Base-by-base conservation (phyloP, 2,888 invertebrate species). In the Malachius bipustulatus region DNA sequence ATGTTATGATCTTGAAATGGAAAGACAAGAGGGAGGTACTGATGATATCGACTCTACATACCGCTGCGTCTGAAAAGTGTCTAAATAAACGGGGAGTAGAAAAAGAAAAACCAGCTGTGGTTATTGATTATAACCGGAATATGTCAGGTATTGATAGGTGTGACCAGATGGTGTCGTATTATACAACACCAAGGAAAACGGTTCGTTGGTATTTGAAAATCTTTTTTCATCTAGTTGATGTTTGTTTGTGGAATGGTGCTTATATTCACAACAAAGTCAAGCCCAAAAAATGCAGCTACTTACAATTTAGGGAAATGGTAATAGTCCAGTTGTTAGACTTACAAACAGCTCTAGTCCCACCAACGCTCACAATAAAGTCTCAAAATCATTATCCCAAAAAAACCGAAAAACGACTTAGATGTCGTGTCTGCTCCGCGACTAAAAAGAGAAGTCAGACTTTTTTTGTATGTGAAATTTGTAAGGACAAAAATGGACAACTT, bases 241-340 rank as follows among this genome's bases (percentile, higher is more conserved):
- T 19, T 6, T 6, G 6, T 19, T 19, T 19, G 6, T n/a, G 6
- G 24, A 8, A n/a, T n/a, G 6, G 24, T 19, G n/a, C 24, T 19
- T 19, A 19, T 19, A 19, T 19, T 8, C 24, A 19, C 6, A 19
- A 19, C n/a, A 19, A 19, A 19, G 24, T n/a, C n/a, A 19, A 19
- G 6, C 24, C 6, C 6, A 19, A 19, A n/a, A 19, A n/a, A 19
- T 6, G 6, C 24, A 19, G 24, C n/a, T 19, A 19, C 24, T n/a
- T 19, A 19, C 24, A 19, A 19, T 19, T 19, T n/a, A 19, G 24
- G n/a, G 24, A 19, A 8, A n/a, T 19, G 24, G 24, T 19, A 19
- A 19, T 19, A 19, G n/a, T n/a, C n/a, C n/a, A n/a, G n/a, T 19
- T 19, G 24, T 6, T 8, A 19, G 6, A 19, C n/a, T n/a, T 19